A percentile compares a stretch with the other conserved stretches of the same genome.
These are phyloP conservation scores for Nebria salina DNA, from an alignment of 2,888 invertebrate species.

Conservation along the genomic window DNA sequence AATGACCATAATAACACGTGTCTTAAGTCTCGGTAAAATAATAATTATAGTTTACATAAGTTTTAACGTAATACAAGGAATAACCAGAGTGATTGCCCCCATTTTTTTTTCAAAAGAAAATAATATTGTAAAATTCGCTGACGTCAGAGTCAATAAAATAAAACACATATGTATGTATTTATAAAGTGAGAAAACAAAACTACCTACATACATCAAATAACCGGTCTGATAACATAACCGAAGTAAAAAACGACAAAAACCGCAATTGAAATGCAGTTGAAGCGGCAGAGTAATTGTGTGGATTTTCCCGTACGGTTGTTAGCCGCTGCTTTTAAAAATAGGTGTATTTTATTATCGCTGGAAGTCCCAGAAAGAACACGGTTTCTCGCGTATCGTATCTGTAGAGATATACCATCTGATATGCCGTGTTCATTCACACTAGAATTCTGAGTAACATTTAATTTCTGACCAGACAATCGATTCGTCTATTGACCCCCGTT, in stretches of 20 bases:
- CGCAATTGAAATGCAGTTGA: conserved; percentile 8
- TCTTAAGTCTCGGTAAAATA: neutral
- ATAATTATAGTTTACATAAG: too few relatives aligned
- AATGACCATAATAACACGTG: neutral
- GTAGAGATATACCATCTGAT: neutral
- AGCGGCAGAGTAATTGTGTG: neutral
- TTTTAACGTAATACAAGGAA: neutral
- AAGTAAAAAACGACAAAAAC: neutral
- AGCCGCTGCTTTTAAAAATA: neutral
- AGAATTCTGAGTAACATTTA: neutral
- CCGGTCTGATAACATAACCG: neutral
- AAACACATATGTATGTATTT: neutral
- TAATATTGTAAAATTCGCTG: neutral
- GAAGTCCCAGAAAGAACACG: neutral
- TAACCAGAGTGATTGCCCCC: neutral
- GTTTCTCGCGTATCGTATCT: neutral
- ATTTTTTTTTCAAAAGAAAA: neutral
- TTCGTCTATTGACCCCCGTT: conserved; percentile 14
- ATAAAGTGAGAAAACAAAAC: neutral
- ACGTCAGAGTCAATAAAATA: neutral
- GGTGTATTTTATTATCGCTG: neutral
- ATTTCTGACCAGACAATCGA: neutral
- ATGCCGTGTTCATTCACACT: conserved; percentile 11
- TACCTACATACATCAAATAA: neutral
- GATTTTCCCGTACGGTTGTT: conserved; percentile 8